phyloP scores from a whole-genome alignment of 1,140 invertebrate species.

The Chelonus insularis region DNA sequence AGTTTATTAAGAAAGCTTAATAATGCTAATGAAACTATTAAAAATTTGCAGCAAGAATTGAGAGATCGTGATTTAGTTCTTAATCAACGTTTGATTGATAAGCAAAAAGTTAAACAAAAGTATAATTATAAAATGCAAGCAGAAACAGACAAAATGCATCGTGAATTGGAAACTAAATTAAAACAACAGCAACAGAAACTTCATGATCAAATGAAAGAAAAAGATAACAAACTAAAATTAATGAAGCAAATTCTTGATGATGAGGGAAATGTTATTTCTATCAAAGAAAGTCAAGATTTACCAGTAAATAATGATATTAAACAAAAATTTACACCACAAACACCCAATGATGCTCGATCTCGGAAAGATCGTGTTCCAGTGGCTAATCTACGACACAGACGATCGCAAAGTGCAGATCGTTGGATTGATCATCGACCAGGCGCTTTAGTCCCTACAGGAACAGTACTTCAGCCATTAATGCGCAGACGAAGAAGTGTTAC shows the following conservation, averaged over 20 bases:
- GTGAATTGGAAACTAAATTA: slow-evolving; percentile 68
- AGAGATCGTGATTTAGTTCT: slow-evolving; percentile 71
- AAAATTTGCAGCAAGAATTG: slow-evolving; percentile 57
- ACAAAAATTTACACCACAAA: not conserved
- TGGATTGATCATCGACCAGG: slow-evolving; percentile 91
- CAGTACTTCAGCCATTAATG: slow-evolving; percentile 85
- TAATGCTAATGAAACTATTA: slow-evolving; percentile 56
- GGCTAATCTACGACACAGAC: slow-evolving; percentile 73
- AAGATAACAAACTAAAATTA: slow-evolving; percentile 60
- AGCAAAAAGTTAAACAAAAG: slow-evolving; percentile 74
- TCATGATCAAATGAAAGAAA: slow-evolving; percentile 60
- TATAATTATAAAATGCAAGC: slow-evolving; percentile 71
- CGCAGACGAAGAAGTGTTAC: slow-evolving; percentile 81
- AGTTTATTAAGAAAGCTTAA: slow-evolving; percentile 55
- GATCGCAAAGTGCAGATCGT: slow-evolving; percentile 78
- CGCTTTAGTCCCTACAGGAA: slow-evolving; percentile 74
- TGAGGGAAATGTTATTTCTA: slow-evolving; percentile 38
- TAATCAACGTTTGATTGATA: slow-evolving; percentile 73
- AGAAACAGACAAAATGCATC: slow-evolving; percentile 70
- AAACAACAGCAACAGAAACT: slow-evolving; percentile 69
- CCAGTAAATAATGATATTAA: slow-evolving; percentile 27
- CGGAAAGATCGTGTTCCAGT: slow-evolving; percentile 58
- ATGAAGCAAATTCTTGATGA: slow-evolving; percentile 59
- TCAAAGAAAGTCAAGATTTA: slow-evolving; percentile 36
- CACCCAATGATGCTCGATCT: not conserved